Conservation (phyloP, 2,797 vertebrate species). For the Sardinella longiceps region DNA sequence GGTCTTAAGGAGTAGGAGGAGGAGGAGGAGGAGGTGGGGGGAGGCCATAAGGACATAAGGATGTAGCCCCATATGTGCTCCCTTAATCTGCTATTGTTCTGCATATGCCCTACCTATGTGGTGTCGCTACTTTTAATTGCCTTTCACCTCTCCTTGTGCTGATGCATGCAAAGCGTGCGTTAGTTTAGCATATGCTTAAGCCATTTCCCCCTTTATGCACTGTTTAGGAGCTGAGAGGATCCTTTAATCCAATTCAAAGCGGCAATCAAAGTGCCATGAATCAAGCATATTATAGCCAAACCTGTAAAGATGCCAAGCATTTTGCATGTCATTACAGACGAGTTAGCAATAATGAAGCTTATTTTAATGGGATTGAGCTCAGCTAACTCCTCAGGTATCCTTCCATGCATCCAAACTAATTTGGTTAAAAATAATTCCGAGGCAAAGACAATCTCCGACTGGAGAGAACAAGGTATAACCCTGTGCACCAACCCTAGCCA, state of each 20-base stretch:
- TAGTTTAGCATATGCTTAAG: slow-evolving; percentile 56
- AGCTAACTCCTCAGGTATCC: slow-evolving; percentile 63
- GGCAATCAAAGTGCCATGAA: slow-evolving; percentile 74
- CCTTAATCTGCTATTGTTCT: slow-evolving; percentile 12
- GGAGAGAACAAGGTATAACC: slow-evolving; percentile 31
- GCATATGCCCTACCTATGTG: slow-evolving; percentile 8
- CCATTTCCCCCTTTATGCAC: slow-evolving; percentile 62
- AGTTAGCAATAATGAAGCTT: slow-evolving; percentile 66
- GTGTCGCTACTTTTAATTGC: slow-evolving; percentile 54
- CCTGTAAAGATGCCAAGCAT: slow-evolving; percentile 54
- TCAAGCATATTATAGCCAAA: slow-evolving; percentile 69
- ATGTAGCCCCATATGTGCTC: neutral
- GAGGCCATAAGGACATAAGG: neutral
- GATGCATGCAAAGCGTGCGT: slow-evolving; percentile 60
- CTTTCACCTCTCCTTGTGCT: slow-evolving; percentile 71
- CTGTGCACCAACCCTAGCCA: neutral
- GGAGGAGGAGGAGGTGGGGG: too few species aligned
- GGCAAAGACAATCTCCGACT: slow-evolving; percentile 64
- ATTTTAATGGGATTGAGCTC: slow-evolving; percentile 76
- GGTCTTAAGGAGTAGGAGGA: neutral
- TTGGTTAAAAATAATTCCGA: slow-evolving; percentile 71
- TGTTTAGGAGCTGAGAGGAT: slow-evolving; percentile 66
- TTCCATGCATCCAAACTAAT: slow-evolving; percentile 67
- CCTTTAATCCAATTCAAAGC: slow-evolving; percentile 76
- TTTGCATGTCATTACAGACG: slow-evolving; percentile 69